Evolutionary conservation across 2,888 invertebrate genomes (phyloP), one percentile per base, ranked within the genome.

Genomic region (Cremastobaeus sp.): DNA sequence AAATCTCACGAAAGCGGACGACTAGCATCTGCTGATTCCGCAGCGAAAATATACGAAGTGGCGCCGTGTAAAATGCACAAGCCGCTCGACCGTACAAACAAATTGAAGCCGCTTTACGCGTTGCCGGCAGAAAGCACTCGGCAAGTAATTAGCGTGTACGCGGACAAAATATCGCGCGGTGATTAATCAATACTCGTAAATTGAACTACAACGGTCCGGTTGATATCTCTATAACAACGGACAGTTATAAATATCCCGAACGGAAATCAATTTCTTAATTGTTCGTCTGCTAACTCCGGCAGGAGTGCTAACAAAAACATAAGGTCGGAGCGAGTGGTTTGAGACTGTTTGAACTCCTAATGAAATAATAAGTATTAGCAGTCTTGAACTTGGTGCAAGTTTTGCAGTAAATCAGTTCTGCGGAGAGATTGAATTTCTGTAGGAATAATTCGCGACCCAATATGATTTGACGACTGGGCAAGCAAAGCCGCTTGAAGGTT

Each of bases 1-100:
- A 72, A 72, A 72, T 72, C 55, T 72, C 48, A 17, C 54, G 39
- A 41, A 72, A 72, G 60, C 66, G 54, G 65, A 59, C 60, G 54
- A 52, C 50, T 5, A 60, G 21, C 72, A 72, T 72, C 60, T 72
- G 66, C 60, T 55, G 72, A 72, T 35, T 47, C 47, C 21, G 39
- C 57, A 28, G 12, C 54, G 30, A 64, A 71, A 72, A 66, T 66
- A 48, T 60, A 66, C 47, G 47, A 59, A 64, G 50, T 50, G 47
- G 17, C 11, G 35, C 30, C 28, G 20, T 43, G 48, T 55, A 34
- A 69, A 69, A 55, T 30, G 47, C 15, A 11, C n/a, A n/a, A n/a
- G n/a, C 25, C 48, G 18, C 17, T 43, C 37, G n/a, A 28, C 20
- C 54, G 52, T 57, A 57, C 45, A 52, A 71, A 64, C 64, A 64